A percentile compares a stretch with the other conserved stretches of the same genome.
Evolutionary conservation across 2,113 vertebrate genomes (phyloP).

Genomic region (Ceratotherium simum): DNA sequence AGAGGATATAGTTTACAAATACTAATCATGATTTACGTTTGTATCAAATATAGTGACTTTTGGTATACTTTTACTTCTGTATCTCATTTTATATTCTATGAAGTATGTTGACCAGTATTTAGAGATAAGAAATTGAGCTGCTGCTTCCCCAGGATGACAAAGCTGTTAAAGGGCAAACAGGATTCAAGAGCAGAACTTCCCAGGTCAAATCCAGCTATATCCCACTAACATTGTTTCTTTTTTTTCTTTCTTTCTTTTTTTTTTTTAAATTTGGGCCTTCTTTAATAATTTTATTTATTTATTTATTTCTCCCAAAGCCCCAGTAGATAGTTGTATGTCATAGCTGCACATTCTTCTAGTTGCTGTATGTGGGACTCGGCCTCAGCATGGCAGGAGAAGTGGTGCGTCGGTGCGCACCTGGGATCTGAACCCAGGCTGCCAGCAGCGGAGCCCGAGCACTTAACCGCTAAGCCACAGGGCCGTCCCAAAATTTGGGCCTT

Average conservation of each 20-base stretch:
- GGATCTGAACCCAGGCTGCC: too few relatives aligned
- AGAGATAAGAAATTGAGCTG: constrained; percentile 1
- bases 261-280: background rate
- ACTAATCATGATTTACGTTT: background rate
- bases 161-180: constrained; percentile 7
- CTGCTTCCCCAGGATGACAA: background rate
- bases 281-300: too few relatives aligned
- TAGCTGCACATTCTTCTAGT: too few relatives aligned
- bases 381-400: too few relatives aligned
- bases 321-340: too few relatives aligned
- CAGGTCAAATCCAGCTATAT: background rate
- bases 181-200: background rate
- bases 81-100: background rate
- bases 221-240: background rate
- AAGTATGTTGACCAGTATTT: constrained; percentile 15
- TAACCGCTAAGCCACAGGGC: too few relatives aligned
- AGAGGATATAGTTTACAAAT: constrained; percentile 36
- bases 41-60: background rate
- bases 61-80: background rate
- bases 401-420: too few relatives aligned
- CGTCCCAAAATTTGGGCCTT: background rate
- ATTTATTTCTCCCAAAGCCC: too few relatives aligned
- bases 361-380: too few relatives aligned
- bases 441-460: too few relatives aligned
- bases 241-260: background rate